Evolutionary conservation across 2,797 vertebrate genomes (phyloP), one percentile per base, ranked within the genome.

Genomic region (Hafferia zeledoni): DNA sequence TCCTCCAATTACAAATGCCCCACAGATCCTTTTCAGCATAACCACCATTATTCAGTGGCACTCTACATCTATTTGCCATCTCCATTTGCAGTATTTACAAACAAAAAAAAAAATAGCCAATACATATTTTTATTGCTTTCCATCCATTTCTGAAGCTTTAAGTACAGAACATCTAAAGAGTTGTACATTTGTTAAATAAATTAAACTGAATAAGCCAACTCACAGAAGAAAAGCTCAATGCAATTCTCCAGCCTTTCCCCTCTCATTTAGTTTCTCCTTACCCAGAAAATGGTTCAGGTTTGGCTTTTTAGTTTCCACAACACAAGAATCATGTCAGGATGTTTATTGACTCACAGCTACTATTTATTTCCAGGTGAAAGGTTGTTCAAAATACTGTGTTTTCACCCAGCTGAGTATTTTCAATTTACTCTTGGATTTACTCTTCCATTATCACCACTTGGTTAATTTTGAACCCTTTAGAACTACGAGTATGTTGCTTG

Each of bases 281-380:
- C 2, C 7, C 46, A n/a, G 17, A 11, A 31, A 56, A 11, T 3
- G 23, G 14, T 52, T 76, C 33, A 17, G 31, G 16, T 43, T 17
- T 30, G 18, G 2, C 39, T 63, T 72, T 59, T 47, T 8, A 31
- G 19, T 47, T 69, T 63, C 50, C 47, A 10, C 12, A 67, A 13
- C 5, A 0, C 2, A 4, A 68, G 2, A 68, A 22, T 9, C 25
- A 50, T 0, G 2, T 33, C 53, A 70, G 18, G 16, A 69, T 11
- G 11, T 30, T 63, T 24, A 49, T 3, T 35, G 33, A 74, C 10
- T 37, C 28, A n/a, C 37, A 84, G 35, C 17, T 44, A 50, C 13
- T 31, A 37, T 12, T 44, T 27, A 43, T 25, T 89, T 67, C 31
- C 22, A 91, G 18, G 3, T 55, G 28, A 81, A 78, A 83, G 19